Percentiles rank a stretch among this genome's conserved stretches.
Evolutionary conservation across 1,140 invertebrate genomes (phyloP).

Genomic region (Metopolophium dirhodum): DNA sequence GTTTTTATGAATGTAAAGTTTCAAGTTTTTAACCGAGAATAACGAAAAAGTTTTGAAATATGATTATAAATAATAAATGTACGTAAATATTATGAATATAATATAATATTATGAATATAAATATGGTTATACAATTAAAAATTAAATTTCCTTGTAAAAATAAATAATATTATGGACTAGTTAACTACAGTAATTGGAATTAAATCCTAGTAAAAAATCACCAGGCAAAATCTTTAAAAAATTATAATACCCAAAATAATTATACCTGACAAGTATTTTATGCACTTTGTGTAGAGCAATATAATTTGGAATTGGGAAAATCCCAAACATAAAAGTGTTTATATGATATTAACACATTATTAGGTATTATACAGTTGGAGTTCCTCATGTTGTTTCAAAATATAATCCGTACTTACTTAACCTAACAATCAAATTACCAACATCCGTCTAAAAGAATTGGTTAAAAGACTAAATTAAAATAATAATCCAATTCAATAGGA

Average conservation of each 20-base stretch:
- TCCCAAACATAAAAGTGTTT: background rate
- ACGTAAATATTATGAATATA: background rate
- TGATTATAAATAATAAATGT: constrained; percentile 1
- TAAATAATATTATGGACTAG: background rate
- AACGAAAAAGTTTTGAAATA: constrained; percentile 9
- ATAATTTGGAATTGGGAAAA: background rate
- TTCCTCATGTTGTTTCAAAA: background rate
- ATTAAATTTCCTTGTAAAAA: background rate
- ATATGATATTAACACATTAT: background rate
- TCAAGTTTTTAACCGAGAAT: background rate
- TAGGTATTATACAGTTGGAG: background rate
- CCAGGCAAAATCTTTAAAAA: accelerated
- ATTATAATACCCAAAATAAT: background rate
- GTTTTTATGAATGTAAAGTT: background rate
- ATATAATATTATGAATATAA: background rate
- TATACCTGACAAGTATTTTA: background rate
- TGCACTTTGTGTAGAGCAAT: background rate
- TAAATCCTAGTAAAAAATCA: background rate
- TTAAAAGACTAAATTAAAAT: background rate
- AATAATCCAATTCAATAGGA: background rate
- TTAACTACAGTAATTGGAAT: background rate
- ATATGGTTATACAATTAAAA: background rate
- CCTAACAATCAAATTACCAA: no score
- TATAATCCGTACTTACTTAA: background rate
- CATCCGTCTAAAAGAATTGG: background rate